Base-by-base conservation (phyloP, 2,797 vertebrate genomes). In the Rhinatrema bivittatum region DNA sequence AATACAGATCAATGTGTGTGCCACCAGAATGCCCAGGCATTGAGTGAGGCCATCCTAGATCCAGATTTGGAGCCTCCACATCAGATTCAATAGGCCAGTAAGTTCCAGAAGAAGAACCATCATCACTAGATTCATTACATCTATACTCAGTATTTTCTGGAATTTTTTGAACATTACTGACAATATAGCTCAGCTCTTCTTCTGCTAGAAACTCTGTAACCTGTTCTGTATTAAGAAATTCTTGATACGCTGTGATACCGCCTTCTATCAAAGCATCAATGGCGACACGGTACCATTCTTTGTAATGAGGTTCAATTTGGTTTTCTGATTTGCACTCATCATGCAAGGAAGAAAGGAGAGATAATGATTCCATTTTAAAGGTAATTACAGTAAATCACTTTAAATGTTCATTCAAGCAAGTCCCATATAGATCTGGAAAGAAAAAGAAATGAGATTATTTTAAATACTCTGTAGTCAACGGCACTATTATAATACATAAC, bases 81-180 rank as follows among this genome's bases (percentile, higher is more conserved):
- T 99, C 96, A 0, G 96, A 97, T 50, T 93, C 81, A 35, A 85
- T 28, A 4, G 96, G 96, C 96, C 96, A 98, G 54, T 99, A 99
- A 0, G 94, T 98, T 42, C 93, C 96, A 0, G 93, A 94, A 16
- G 96, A 99, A 3, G 89, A 89, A 1, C 74, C 56, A 18, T 68
- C 87, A 42, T 89, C 88, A 3, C 33, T 59, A 15, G 50, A 47
- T 34, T 87, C 76, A 28, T 93, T 89, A 8, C 47, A 53, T 10
- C 65, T 55, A 32, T 70, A 64, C 9, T 65, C 9, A 6, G 49
- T 60, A 10, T 60, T 79, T 40, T 68, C 74, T 14, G 63, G 53
- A 29, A 75, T 43, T 43, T 82, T 79, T 51, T 86, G 73, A 14
- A 76, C 72, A 7, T 88, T 85, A 52, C 74, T 70, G 36, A 78